A percentile compares a stretch with the other conserved stretches of the same genome.
Evolutionary conservation across 2,113 vertebrate species (phyloP).

Genomic region (Mastomys natalensis): DNA sequence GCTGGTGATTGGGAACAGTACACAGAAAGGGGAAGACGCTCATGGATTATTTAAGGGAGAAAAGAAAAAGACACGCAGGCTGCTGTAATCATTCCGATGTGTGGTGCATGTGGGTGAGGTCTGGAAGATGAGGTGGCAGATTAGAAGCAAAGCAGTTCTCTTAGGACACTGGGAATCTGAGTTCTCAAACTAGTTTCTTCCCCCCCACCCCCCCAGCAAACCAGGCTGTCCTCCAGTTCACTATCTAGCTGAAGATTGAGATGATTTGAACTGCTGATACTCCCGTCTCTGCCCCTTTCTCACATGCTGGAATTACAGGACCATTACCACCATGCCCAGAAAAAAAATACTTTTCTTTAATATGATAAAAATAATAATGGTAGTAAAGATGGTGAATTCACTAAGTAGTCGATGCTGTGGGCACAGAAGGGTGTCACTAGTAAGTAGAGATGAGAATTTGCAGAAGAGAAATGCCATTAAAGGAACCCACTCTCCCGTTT

Average conservation of each 20-base stretch:
- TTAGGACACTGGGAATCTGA: background rate
- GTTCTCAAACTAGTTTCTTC: conserved; percentile 2
- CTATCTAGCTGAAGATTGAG: background rate
- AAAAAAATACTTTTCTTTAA: conserved; percentile 20
- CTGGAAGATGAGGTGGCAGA: background rate
- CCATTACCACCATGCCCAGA: background rate
- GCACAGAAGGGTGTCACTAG: background rate
- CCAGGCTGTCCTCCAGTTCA: background rate
- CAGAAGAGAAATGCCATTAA: conserved; percentile 5
- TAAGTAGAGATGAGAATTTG: conserved; percentile 6
- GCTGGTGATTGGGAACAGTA: background rate
- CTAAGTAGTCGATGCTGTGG: background rate
- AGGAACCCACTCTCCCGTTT: conserved; percentile 9
- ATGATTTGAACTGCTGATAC: background rate
- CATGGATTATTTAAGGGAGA: conserved; percentile 44
- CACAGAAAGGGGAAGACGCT: background rate
- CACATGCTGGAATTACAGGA: background rate
- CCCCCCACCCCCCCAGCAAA: background rate
- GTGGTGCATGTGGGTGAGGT: background rate
- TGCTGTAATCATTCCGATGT: background rate
- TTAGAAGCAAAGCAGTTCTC: background rate
- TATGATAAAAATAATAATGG: conserved; percentile 29
- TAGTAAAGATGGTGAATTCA: conserved; percentile 15
- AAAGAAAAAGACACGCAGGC: background rate
- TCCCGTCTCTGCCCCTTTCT: background rate